phyloP scores from a whole-genome alignment of 1,140 invertebrate genomes.

The Neodiprion fabricii region DNA sequence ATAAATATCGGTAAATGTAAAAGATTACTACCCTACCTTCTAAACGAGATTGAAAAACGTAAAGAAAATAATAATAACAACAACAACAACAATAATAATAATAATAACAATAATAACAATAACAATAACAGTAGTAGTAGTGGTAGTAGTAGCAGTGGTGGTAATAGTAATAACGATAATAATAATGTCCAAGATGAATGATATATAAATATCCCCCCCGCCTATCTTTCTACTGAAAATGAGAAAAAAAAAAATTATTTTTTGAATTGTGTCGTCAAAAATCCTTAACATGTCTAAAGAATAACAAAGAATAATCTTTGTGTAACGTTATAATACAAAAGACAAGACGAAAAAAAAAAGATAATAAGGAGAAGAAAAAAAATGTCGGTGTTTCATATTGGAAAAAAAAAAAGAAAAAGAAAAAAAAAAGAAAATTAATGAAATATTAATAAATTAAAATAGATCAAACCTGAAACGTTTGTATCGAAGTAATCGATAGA shows the following conservation, averaged over 20 bases:
- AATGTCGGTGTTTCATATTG: constrained; percentile 39
- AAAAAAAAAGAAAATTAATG: constrained; percentile 21
- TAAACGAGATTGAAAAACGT: constrained; percentile 24
- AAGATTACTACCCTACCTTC: constrained; percentile 14
- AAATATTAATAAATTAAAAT: constrained; percentile 10
- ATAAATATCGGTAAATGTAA: constrained; percentile 22
- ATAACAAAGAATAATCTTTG: constrained; percentile 10
- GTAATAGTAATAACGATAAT: constrained; percentile 29
- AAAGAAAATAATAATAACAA: constrained; percentile 30
- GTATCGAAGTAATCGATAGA: constrained; percentile 36
- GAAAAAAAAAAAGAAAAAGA: constrained; percentile 19
- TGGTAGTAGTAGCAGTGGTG: constrained; percentile 14
- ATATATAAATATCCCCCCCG: constrained; percentile 43
- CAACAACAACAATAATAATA: constrained; percentile 26
- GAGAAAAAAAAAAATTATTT: constrained; percentile 49
- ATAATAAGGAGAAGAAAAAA: constrained; percentile 19
- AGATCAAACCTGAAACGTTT: constrained; percentile 17
- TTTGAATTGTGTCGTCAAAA: constrained; percentile 50
- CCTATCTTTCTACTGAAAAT: constrained; percentile 52
- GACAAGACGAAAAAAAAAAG: constrained; percentile 15
- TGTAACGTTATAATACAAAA: neutral
- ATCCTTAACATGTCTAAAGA: constrained; percentile 7
- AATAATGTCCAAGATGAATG: constrained; percentile 38
- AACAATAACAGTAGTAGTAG: constrained; percentile 22
- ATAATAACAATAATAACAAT: constrained; percentile 32